Evolutionary conservation across 2,113 vertebrate species (phyloP).

Genomic region (Dasypus novemcinctus): DNA sequence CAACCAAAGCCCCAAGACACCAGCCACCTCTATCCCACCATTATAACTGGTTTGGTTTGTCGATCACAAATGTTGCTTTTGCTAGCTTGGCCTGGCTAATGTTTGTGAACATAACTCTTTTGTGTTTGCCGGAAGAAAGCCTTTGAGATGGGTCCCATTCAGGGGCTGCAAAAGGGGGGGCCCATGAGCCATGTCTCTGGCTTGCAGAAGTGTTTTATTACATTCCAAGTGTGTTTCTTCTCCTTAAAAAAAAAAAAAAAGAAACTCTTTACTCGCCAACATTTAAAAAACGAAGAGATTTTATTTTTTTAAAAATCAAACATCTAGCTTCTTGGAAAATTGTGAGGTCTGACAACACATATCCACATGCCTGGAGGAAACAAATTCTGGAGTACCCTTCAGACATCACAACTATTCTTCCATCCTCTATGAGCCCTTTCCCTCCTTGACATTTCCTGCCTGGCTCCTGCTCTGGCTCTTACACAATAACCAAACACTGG

Average conservation of each 20-base stretch:
- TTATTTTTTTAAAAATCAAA: background rate
- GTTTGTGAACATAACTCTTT: background rate
- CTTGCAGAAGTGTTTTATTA: background rate
- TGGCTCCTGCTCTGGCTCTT: background rate
- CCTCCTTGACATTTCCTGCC: background rate
- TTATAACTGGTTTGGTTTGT: background rate
- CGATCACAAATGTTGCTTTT: background rate
- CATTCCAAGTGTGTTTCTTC: background rate
- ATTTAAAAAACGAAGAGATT: slow-evolving; percentile 9
- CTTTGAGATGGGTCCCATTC: background rate
- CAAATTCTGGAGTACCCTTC: background rate
- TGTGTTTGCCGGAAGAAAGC: background rate
- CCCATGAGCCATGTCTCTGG: background rate
- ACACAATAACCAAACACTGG: background rate
- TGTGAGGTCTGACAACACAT: background rate
- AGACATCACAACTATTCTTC: background rate
- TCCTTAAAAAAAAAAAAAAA: background rate
- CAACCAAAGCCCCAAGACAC: background rate
- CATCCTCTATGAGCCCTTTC: background rate
- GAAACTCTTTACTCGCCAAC: background rate
- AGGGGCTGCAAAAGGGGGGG: background rate
- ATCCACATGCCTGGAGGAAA: background rate
- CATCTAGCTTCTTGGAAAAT: background rate
- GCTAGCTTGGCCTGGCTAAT: background rate
- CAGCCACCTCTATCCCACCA: background rate